Evolutionary conservation across 2,888 invertebrate species (phyloP).

Genomic region (Tipula vernalis): DNA sequence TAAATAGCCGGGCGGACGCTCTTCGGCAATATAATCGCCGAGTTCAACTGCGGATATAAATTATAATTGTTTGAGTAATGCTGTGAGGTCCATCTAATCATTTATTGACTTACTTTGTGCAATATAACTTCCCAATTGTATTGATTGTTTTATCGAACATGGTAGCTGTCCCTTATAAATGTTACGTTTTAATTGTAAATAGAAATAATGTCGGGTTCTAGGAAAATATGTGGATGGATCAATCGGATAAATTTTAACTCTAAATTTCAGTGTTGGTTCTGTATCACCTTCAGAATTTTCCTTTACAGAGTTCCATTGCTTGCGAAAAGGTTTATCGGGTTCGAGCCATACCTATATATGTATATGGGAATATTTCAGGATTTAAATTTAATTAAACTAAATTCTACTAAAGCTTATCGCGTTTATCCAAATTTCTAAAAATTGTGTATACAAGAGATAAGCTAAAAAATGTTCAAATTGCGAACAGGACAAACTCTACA

Average conservation of each 20-base stretch:
- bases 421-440: too few species aligned
- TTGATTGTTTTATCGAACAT: constrained; percentile 42
- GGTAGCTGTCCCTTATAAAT: constrained; percentile 76
- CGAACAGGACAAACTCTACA: neutral
- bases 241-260: constrained; percentile 79
- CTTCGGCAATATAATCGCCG: constrained; percentile 84
- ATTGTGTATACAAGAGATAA: too few species aligned
- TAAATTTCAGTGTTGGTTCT: constrained; percentile 44
- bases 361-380: constrained; percentile 27
- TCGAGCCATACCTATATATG: constrained; percentile 96
- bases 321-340: constrained; percentile 84
- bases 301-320: constrained; percentile 58
- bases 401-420: too few species aligned
- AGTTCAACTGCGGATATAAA: constrained; percentile 56
- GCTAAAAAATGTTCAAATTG: too few species aligned
- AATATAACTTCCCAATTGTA: constrained; percentile 76
- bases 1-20: constrained; percentile 71
- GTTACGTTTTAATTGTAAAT: constrained; percentile 87
- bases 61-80: too few species aligned
- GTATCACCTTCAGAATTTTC: constrained; percentile 36
- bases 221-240: constrained; percentile 68
- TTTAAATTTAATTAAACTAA: too few species aligned
- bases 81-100: too few species aligned
- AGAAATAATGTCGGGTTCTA: constrained; percentile 93
- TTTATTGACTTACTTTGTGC: constrained; percentile 68